Evolutionary conservation across 2,113 vertebrate genomes (phyloP).

Genomic region (Hypomesus transpacificus): DNA sequence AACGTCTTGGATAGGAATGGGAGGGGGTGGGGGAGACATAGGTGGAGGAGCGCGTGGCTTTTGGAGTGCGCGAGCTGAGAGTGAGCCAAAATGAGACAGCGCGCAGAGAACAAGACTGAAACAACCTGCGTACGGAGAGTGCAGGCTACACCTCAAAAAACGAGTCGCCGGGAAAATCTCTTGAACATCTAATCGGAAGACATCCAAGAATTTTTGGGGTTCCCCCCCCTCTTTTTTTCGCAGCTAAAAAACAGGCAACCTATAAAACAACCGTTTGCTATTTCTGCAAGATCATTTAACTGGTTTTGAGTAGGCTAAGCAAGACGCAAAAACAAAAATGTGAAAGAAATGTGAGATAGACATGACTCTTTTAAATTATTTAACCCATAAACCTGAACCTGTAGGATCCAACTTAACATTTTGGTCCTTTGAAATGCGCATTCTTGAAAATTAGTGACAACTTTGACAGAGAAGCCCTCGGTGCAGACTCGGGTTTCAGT

Average conservation of each 20-base stretch:
- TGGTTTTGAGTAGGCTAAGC: too few species aligned
- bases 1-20: not conserved
- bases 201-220: not conserved
- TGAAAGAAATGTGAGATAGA: slow-evolving; percentile 51
- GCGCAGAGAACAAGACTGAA: slow-evolving; percentile 7
- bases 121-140: slow-evolving; percentile 26
- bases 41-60: not conserved
- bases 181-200: not conserved
- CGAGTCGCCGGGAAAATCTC: slow-evolving; percentile 35
- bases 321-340: slow-evolving; percentile 37
- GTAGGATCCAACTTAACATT: slow-evolving; percentile 20
- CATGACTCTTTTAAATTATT: slow-evolving; percentile 32
- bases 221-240: slow-evolving; percentile 3
- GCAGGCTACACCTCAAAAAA: slow-evolving; percentile 47
- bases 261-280: too few species aligned
- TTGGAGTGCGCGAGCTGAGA: slow-evolving; percentile 3
- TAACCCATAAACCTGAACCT: slow-evolving; percentile 19
- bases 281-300: too few species aligned
- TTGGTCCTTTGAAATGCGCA: too few species aligned
- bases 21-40: not conserved
- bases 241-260: not conserved
- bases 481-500: too few species aligned
- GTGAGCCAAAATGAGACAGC: slow-evolving; percentile 1
- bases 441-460: too few species aligned
- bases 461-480: too few species aligned